Percentiles rank a stretch among this genome's conserved stretches.
These are phyloP conservation scores for Pachyramphus minor DNA, from an alignment of 2,113 vertebrate species.

Conservation along the genomic window DNA sequence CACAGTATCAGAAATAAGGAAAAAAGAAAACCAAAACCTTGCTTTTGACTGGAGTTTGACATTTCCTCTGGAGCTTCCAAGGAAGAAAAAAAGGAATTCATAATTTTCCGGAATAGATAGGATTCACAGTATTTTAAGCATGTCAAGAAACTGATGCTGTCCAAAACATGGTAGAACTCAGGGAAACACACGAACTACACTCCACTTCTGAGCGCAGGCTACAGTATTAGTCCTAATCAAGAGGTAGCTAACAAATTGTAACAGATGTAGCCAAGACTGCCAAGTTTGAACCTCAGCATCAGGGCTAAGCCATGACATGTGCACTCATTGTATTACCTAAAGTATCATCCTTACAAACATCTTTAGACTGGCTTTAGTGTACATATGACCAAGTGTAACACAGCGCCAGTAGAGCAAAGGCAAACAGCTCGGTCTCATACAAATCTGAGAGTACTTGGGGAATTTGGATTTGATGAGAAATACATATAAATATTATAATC, in stretches of 20 bases:
- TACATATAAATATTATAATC: conserved; percentile 30
- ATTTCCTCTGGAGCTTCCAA: not conserved
- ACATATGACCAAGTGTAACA: not conserved
- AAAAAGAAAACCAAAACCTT: not conserved
- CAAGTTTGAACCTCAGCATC: not conserved
- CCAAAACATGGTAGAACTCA: not conserved
- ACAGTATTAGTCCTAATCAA: not conserved
- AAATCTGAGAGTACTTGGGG: not conserved
- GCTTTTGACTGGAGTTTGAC: not conserved
- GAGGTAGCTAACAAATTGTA: not conserved
- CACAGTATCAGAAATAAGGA: not conserved
- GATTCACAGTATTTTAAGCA: not conserved
- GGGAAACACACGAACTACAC: not conserved
- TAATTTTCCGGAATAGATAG: not conserved
- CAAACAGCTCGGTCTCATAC: not conserved
- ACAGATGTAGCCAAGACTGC: not conserved
- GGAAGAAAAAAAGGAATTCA: not conserved
- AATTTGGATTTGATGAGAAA: conserved; percentile 3
- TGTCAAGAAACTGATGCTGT: not conserved
- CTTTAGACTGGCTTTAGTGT: not conserved
- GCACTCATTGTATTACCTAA: not conserved
- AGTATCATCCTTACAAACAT: not conserved
- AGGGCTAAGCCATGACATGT: not conserved
- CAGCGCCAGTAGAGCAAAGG: not conserved
- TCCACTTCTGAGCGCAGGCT: not conserved